Conservation (phyloP, 2,113 vertebrate genomes). For the Sminthopsis crassicaudata region DNA sequence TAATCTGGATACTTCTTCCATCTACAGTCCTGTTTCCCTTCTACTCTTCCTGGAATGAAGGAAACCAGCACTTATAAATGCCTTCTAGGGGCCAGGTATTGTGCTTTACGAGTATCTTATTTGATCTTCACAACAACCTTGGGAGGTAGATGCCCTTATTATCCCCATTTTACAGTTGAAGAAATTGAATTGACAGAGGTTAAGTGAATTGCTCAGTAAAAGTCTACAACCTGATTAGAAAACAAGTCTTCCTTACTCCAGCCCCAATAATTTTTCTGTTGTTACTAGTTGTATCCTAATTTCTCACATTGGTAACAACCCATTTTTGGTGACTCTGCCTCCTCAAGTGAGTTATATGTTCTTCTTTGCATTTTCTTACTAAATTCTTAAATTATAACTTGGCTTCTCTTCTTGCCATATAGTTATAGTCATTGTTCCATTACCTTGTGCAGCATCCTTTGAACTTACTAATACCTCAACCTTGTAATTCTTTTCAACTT, state of each 20-base stretch:
- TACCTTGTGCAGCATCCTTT: not conserved
- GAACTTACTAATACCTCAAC: not conserved
- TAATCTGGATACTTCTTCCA: not conserved
- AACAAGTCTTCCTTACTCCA: not conserved
- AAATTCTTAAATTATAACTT: constrained; percentile 15
- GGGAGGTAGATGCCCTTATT: not conserved
- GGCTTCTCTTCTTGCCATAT: not conserved
- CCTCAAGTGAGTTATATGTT: not conserved
- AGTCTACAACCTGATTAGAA: not conserved
- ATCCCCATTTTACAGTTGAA: not conserved
- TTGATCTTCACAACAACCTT: not conserved
- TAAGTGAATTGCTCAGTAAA: not conserved
- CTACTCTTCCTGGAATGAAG: not conserved
- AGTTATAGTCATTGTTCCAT: constrained; percentile 9
- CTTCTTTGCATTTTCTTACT: not conserved
- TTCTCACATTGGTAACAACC: constrained; percentile 4
- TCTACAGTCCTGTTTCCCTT: not conserved
- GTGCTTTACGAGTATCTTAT: not conserved
- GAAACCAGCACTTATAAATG: not conserved
- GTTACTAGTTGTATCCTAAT: not conserved
- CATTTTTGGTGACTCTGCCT: not conserved
- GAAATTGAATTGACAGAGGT: not conserved
- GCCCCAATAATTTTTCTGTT: not conserved
- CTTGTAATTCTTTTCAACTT: constrained; percentile 5
- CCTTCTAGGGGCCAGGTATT: not conserved